Conservation (phyloP, 2,113 vertebrate genomes). For the Pan troglodytes region NHGRI_mPanTro3-v2.1_pri NC_072403.2:166924501-166925000, state of each 20-base stretch:
- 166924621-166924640: no score
- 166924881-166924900: no score
- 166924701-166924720: neutral
- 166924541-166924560: neutral
- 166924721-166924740: neutral
- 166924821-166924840: neutral
- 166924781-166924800: neutral
- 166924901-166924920: no score
- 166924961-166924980: no score
- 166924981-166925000: no score
- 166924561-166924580: neutral
- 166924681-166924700: neutral
- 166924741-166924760: neutral
- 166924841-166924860: neutral
- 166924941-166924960: no score
- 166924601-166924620: neutral
- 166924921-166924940: no score
- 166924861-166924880: no score
- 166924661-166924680: neutral
- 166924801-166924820: neutral
- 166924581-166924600: no score
- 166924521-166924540: no score
- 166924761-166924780: neutral
- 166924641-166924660: neutral
- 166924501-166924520: neutral